Conservation (phyloP, 2,113 vertebrate genomes). For the Nipponia nippon region DNA sequence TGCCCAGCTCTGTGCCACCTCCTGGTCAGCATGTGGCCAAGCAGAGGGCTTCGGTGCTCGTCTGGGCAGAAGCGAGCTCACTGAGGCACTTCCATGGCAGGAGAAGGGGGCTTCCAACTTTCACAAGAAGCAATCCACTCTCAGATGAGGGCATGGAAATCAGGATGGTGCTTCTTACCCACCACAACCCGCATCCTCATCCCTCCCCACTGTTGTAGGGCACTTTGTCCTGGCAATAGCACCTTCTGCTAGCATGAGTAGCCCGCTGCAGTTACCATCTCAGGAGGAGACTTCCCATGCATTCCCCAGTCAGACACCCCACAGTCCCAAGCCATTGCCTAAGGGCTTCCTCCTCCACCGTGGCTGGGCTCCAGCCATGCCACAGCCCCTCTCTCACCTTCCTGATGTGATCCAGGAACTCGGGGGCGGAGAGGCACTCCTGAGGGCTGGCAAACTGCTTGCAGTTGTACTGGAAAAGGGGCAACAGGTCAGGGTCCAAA, state of each 20-base stretch:
- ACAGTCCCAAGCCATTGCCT: neutral
- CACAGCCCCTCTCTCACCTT: slow-evolving; percentile 79
- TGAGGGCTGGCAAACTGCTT: slow-evolving; percentile 81
- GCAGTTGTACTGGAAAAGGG: slow-evolving; percentile 88
- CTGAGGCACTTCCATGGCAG: neutral
- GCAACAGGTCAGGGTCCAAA: slow-evolving; percentile 86
- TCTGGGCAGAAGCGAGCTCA: neutral
- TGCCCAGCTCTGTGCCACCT: neutral
- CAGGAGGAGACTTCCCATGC: neutral
- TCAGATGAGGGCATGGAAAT: neutral
- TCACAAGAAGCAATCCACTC: neutral
- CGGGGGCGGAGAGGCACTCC: slow-evolving; percentile 87
- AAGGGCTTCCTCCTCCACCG: neutral
- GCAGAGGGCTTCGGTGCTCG: neutral
- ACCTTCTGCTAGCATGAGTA: neutral
- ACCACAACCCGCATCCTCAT: neutral
- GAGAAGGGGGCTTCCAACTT: neutral
- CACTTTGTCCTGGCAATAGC: neutral
- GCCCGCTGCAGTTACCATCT: neutral
- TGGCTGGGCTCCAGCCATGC: neutral
- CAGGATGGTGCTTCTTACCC: neutral
- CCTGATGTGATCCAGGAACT: slow-evolving; percentile 91
- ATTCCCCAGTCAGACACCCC: neutral
- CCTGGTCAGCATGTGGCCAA: neutral
- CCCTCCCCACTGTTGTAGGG: neutral